Conservation (phyloP, 2,113 vertebrate genomes). For the Tachysurus vachellii region DNA sequence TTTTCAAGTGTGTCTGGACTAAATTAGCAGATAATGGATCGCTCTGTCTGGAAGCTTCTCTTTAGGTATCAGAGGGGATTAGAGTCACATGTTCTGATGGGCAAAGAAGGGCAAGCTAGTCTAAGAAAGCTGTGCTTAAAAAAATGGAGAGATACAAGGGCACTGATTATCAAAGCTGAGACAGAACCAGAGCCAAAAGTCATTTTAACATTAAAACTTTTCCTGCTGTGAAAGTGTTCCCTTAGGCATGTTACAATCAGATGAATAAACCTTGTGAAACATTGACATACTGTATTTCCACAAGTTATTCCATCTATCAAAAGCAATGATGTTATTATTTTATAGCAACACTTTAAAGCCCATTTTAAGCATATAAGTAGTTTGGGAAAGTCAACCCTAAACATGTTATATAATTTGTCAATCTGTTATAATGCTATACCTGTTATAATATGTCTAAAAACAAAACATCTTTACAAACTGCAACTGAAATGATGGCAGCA, state of each 20-base stretch:
- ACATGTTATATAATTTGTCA: too few relatives aligned
- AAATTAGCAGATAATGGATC: conserved; percentile 37
- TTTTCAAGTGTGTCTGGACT: background rate
- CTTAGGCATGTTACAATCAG: background rate
- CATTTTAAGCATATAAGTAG: background rate
- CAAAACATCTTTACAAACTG: background rate
- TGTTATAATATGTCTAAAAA: background rate
- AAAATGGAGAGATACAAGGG: background rate
- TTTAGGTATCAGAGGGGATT: conserved; percentile 24
- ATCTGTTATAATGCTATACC: too few relatives aligned
- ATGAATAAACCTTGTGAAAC: background rate
- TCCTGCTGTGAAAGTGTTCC: background rate
- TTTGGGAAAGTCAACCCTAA: background rate
- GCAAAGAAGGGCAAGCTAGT: conserved; percentile 8
- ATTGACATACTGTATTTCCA: background rate
- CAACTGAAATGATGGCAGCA: background rate
- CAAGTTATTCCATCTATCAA: background rate
- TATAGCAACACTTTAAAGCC: background rate
- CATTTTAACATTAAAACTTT: background rate
- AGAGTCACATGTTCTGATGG: background rate
- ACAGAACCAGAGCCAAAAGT: background rate
- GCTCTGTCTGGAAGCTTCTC: conserved; percentile 32
- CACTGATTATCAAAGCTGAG: background rate
- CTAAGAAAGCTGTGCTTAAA: background rate
- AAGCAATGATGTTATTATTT: background rate